Base-by-base conservation (phyloP, 2,113 vertebrate genomes). In the Lasiurus borealis region DNA sequence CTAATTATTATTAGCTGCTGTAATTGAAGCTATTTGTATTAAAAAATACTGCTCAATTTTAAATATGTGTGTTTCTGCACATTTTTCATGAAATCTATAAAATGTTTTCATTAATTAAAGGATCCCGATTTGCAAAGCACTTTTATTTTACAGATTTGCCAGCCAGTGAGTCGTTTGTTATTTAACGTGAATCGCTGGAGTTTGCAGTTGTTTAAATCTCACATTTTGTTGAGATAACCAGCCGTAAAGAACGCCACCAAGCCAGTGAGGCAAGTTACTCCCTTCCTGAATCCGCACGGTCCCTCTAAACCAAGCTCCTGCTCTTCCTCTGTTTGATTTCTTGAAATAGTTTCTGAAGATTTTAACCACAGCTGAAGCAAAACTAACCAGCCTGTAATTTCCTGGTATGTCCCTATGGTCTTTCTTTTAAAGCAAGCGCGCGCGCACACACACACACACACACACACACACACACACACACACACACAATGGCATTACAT, bases 361-460 rank as follows among this genome's bases (percentile, higher is more conserved):
- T 96, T 96, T 95, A 96, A 96, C 97, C 97, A 95, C 97, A 96
- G 96, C 96, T 95, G 96, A 97, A 97, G 97, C 95, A 96, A 95
- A 97, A 97, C 97, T 97, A 97, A 97, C 96, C 96, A 97, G 97
- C 88, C 88, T 96, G 85, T 97, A 97, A 97, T 97, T 97, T 97
- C 97, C 97, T 97, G 96, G 92, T 95, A 94, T 95, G 96, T 97
- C 97, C 96, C 97, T 46, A 89, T 87, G 94, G 97, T 76, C 90
- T 96, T 95, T 96, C 92, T 90, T 96, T 96, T 91, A 93, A 97
- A 96, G 96, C 94, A 92, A 97, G 40, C 40, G 5, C 40, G 40
- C 40, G n/a, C 40, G 5, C 40, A 40, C 40, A 40, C 89, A 85
- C 83, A 48, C 93, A 91, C 89, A 87, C 86, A 96, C 90, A 75